These are phyloP conservation scores for Sebastes ruberrimus DNA, from an alignment of 2,797 vertebrate genomes.

Conservation along the genomic window DNA sequence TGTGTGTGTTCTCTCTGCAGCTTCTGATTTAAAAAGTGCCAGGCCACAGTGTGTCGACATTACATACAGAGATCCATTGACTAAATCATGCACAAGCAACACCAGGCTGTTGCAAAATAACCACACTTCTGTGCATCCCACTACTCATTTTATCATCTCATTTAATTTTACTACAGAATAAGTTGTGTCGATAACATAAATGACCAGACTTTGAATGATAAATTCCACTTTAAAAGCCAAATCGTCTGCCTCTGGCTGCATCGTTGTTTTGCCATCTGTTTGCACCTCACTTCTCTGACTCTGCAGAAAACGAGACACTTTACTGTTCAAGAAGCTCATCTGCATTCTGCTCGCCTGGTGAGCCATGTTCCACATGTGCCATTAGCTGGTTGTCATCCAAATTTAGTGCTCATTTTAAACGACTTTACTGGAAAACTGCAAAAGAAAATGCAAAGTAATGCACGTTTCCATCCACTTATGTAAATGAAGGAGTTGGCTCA, in stretches of 20 bases:
- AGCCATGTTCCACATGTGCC: not conserved
- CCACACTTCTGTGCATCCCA: not conserved
- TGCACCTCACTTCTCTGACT: constrained; percentile 3
- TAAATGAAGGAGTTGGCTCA: not conserved
- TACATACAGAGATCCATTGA: not conserved
- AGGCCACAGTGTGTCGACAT: not conserved
- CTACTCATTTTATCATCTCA: not conserved
- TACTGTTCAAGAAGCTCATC: not conserved
- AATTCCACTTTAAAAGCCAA: not conserved
- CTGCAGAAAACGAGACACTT: not conserved
- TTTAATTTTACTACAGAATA: not conserved
- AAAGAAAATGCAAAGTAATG: not conserved
- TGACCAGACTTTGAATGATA: not conserved
- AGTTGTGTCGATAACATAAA: not conserved
- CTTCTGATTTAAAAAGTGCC: not conserved
- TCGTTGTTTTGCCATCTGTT: constrained; percentile 24
- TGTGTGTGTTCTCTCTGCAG: not conserved
- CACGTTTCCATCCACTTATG: not conserved
- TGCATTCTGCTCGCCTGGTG: not conserved
- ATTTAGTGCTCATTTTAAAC: not conserved
- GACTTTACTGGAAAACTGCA: not conserved
- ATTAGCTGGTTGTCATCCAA: not conserved
- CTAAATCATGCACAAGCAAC: not conserved
- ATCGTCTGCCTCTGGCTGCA: not conserved
- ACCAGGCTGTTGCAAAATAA: not conserved